These are phyloP conservation scores for Falco punctatus DNA, from an alignment of 2,113 vertebrate genomes.

Conservation along the genomic window DNA sequence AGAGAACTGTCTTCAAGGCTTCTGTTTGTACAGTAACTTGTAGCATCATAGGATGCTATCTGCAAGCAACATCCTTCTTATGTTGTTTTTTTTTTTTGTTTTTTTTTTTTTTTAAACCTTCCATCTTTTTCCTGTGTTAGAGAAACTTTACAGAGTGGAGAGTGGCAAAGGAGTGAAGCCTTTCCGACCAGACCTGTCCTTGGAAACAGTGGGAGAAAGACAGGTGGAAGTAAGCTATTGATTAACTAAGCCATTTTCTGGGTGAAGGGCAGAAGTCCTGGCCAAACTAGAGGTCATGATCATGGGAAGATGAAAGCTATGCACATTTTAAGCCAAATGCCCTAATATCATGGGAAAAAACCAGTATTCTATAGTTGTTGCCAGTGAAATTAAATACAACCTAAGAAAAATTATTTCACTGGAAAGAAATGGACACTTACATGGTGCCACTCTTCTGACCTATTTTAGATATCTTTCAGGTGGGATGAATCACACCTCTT, in stretches of 20 bases:
- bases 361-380: background rate
- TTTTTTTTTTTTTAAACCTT: background rate
- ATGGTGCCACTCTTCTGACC: background rate
- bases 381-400: background rate
- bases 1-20: background rate
- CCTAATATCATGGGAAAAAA: background rate
- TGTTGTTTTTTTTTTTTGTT: background rate
- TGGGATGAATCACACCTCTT: background rate
- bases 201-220: slow-evolving; percentile 82
- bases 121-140: slow-evolving; percentile 65
- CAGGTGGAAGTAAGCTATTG: slow-evolving; percentile 85
- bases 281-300: background rate
- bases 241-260: slow-evolving; percentile 32
- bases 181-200: slow-evolving; percentile 90
- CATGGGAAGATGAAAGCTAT: background rate
- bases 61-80: background rate
- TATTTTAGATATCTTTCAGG: background rate
- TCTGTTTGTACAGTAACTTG: background rate
- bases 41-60: background rate
- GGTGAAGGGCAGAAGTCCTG: background rate
- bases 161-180: slow-evolving; percentile 64
- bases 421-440: background rate
- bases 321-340: background rate
- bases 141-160: slow-evolving; percentile 90
- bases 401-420: background rate